phyloP scores from a whole-genome alignment of 2,113 vertebrate genomes.

The Bufo bufo region DNA sequence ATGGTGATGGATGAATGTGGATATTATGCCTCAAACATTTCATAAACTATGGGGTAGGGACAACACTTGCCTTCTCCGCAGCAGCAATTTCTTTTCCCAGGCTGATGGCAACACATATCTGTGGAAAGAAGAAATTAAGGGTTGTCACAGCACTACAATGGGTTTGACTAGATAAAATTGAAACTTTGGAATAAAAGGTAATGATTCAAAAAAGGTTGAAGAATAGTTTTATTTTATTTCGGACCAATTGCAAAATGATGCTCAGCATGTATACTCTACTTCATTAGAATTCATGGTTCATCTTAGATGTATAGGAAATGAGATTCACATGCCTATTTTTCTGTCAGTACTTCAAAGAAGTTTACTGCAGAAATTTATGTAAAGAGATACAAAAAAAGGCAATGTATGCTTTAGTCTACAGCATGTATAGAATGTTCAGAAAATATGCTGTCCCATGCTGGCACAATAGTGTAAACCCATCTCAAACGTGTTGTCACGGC shows the following conservation, averaged over 20 bases:
- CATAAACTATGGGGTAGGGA: background rate
- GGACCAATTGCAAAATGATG: background rate
- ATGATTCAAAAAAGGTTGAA: background rate
- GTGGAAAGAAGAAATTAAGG: conserved; percentile 58
- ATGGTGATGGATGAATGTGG: background rate
- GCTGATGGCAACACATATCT: conserved; percentile 96
- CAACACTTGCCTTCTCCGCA: conserved; percentile 84
- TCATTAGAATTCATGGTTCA: background rate
- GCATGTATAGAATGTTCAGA: too few species aligned
- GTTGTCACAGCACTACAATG: background rate
- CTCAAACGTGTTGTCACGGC: too few species aligned
- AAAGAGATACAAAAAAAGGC: too few species aligned
- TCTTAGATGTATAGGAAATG: background rate
- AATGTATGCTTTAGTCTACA: too few species aligned
- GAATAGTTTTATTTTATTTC: too few species aligned
- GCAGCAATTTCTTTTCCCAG: conserved; percentile 92
- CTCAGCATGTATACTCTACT: background rate
- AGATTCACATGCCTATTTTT: background rate
- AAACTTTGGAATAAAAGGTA: background rate
- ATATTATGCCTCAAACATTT: background rate
- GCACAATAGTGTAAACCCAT: too few species aligned
- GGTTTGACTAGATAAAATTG: background rate
- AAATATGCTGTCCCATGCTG: too few species aligned
- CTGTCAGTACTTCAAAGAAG: too few species aligned
- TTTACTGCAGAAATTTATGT: too few species aligned